Evolutionary conservation across 2,797 vertebrate genomes (phyloP), one percentile per base, ranked within the genome.

Genomic region (Rhadinocentrus ornatus): DNA sequence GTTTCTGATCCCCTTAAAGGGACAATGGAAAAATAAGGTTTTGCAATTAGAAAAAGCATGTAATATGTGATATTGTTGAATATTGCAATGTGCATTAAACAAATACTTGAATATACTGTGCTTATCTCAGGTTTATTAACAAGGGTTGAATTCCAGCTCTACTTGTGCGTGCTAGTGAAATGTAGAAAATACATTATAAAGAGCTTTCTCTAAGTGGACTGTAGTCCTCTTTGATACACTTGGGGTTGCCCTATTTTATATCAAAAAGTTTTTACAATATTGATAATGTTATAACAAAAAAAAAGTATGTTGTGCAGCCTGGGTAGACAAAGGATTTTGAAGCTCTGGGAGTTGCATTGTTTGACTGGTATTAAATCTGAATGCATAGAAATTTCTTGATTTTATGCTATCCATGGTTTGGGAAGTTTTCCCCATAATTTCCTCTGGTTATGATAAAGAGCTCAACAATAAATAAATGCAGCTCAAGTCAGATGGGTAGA

Each of bases 1-100:
- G 48, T 27, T 6, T n/a, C 34, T 1, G 22, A n/a, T 35, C 9
- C 27, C 32, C 56, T 70, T 62, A 55, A 75, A 52, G 71, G 55
- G n/a, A 48, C 26, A 41, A 32, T 22, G 22, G 8, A 29, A 0
- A 12, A 24, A 61, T 62, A 61, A 65, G 13, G 9, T 72, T 48
- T n/a, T 9, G 11, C n/a, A 12, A 22, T 48, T 3, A 22, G 46
- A 48, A 46, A 32, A 32, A 32, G n/a, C 44, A 48, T 48, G 20
- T 3, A 6, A 46, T 48, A 22, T 48, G 20, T 22, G n/a, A 22
- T 22, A 22, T 10, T 10, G 2, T 22, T 22, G n/a, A n/a, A 22
- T 22, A 11, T 48, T 22, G 10, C n/a, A 48, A 48, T n/a, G 2
- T 22, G 20, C n/a, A 48, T 48, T 48, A 48, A 48, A 48, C 46